Conservation (phyloP, 2,888 invertebrate genomes). For the Agrotis segetum region DNA sequence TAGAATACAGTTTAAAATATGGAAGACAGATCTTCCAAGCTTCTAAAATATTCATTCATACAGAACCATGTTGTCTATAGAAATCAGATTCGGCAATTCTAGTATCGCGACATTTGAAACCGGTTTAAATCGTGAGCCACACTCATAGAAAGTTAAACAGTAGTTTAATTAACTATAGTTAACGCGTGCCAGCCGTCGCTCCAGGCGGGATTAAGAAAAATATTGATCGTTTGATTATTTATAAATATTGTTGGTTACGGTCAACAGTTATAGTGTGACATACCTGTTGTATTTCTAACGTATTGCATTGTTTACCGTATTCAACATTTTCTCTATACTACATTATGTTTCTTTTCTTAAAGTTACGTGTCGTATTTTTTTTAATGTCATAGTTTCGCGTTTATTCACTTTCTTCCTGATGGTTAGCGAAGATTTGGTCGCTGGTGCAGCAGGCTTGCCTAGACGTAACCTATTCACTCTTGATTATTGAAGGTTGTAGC, state of each 20-base stretch:
- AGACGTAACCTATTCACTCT: too few species aligned
- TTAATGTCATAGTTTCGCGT: too few species aligned
- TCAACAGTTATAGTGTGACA: conserved; percentile 16
- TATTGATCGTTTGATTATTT: conserved; percentile 45
- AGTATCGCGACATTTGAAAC: conserved; percentile 46
- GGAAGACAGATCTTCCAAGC: too few species aligned
- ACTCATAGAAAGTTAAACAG: conserved; percentile 65
- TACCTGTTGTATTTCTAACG: conserved; percentile 37
- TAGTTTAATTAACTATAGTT: conserved; percentile 63
- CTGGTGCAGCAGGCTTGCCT: too few species aligned
- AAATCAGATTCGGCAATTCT: conserved; percentile 12
- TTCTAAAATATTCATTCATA: conserved; percentile 5
- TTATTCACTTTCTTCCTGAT: too few species aligned
- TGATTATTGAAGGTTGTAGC: too few species aligned
- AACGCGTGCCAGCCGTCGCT: conserved; percentile 62
- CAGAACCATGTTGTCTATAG: conserved; percentile 49
- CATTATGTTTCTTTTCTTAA: neutral
- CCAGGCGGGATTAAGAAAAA: conserved; percentile 11
- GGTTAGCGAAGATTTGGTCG: too few species aligned
- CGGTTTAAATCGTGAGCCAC: conserved; percentile 57
- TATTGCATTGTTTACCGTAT: neutral
- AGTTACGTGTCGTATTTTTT: neutral
- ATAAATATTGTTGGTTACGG: conserved; percentile 37
- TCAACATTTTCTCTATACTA: too few species aligned
- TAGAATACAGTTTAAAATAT: too few species aligned